Evolutionary conservation across 2,797 vertebrate species (phyloP).

Genomic region (Australoheros facetus): DNA sequence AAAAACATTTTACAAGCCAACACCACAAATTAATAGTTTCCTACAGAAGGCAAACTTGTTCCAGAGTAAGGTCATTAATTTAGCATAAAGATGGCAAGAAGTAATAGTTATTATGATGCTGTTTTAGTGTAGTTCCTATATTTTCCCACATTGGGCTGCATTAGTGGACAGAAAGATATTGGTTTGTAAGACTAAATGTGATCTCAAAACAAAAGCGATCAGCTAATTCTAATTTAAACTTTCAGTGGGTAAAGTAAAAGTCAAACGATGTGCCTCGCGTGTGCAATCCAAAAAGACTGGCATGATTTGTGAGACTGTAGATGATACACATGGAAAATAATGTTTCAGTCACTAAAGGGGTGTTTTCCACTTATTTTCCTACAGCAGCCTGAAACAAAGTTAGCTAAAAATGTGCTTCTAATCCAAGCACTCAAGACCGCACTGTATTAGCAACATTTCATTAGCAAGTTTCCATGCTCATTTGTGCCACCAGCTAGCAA

Average conservation of each 20-base stretch:
- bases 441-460: not conserved
- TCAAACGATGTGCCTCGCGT: not conserved
- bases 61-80: conserved; percentile 77
- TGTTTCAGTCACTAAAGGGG: not conserved
- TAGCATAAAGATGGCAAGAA: conserved; percentile 62
- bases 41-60: conserved; percentile 74
- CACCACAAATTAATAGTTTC: conserved; percentile 83
- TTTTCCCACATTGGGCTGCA: not conserved
- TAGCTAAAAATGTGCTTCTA: not conserved
- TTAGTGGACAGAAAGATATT: not conserved
- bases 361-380: not conserved
- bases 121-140: not conserved
- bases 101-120: conserved; percentile 42
- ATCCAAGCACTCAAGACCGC: not conserved
- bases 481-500: not conserved
- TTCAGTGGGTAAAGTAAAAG: not conserved
- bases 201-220: not conserved
- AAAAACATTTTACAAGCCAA: conserved; percentile 67
- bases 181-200: not conserved
- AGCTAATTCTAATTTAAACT: not conserved
- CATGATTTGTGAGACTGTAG: not conserved
- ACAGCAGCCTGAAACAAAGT: not conserved
- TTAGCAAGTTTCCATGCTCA: no score
- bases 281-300: not conserved
- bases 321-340: not conserved